These are phyloP conservation scores for Acleris sparsana DNA, from an alignment of 2,888 invertebrate species.

Conservation along the genomic window DNA sequence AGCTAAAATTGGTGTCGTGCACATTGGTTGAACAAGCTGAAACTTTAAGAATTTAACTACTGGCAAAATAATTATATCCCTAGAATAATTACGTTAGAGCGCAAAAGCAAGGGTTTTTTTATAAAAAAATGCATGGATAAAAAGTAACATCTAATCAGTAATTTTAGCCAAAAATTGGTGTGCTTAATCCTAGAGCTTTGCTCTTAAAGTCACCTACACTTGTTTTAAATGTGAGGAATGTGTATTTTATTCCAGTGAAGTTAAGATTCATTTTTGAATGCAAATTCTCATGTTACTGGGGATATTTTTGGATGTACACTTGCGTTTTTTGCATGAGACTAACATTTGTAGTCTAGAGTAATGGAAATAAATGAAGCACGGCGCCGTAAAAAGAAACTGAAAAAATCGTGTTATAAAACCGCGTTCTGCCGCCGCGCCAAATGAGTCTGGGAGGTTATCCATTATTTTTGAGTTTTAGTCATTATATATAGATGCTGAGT, in stretches of 20 bases:
- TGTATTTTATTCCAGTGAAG: background rate
- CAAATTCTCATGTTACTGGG: background rate
- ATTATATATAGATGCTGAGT: conserved; percentile 12
- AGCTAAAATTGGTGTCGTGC: too few species aligned
- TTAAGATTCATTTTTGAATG: conserved; percentile 2
- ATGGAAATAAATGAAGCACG: conserved; percentile 21
- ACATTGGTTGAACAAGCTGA: too few species aligned
- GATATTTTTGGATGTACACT: background rate
- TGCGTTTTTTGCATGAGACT: conserved; percentile 25
- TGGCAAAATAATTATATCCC: too few species aligned
- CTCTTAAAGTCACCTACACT: background rate
- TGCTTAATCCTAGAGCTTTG: background rate
- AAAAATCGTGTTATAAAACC: conserved; percentile 16
- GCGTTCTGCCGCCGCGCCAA: conserved; percentile 10
- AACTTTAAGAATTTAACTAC: too few species aligned
- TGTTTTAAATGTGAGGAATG: background rate
- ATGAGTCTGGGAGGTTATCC: conserved; percentile 22
- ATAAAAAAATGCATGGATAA: background rate
- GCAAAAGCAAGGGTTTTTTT: too few species aligned
- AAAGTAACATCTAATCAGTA: conserved; percentile 6
- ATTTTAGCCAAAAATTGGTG: conserved; percentile 7
- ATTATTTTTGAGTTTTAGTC: conserved; percentile 27
- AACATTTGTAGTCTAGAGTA: conserved; percentile 6
- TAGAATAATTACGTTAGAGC: background rate
- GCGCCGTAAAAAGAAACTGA: conserved; percentile 14